A percentile compares a stretch with the other conserved stretches of the same genome.
These are phyloP conservation scores for Syngnathus typhle DNA, from an alignment of 2,113 vertebrate species.

Conservation along the genomic window DNA sequence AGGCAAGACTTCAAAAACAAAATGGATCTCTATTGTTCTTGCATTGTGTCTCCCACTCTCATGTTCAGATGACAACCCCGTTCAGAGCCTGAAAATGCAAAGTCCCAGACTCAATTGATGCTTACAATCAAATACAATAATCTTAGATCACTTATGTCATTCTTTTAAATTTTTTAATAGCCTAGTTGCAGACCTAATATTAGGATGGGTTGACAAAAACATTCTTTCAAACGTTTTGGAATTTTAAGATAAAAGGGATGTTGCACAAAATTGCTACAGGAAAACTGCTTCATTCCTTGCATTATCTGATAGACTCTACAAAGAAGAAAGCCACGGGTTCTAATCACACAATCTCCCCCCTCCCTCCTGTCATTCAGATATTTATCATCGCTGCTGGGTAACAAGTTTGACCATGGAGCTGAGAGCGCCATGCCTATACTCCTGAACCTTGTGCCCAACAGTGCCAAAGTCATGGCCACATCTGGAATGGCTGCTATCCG, in stretches of 20 bases:
- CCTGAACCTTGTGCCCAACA: constrained; percentile 98
- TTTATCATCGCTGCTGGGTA: constrained; percentile 85
- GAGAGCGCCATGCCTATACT: constrained; percentile 96
- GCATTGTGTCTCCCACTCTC: no score
- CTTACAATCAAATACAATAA: no score
- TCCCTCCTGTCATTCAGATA: constrained; percentile 65
- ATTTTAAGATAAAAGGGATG: not conserved
- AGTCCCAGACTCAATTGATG: no score
- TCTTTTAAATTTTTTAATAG: no score
- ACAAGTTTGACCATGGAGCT: constrained; percentile 96
- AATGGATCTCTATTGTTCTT: no score
- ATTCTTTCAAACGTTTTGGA: not conserved
- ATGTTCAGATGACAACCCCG: no score
- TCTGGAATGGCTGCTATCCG: constrained; percentile 89
- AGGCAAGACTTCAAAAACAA: no score
- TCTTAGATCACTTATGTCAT: no score
- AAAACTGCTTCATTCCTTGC: not conserved
- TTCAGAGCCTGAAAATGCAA: no score
- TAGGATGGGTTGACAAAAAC: no score
- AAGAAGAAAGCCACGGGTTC: not conserved
- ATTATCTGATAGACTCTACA: not conserved
- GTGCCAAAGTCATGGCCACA: constrained; percentile 99
- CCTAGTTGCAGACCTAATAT: no score
- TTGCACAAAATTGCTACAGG: not conserved
- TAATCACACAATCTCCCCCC: not conserved